Conservation (phyloP, 2,113 vertebrate genomes). For the Pelmatolapia mariae region DNA sequence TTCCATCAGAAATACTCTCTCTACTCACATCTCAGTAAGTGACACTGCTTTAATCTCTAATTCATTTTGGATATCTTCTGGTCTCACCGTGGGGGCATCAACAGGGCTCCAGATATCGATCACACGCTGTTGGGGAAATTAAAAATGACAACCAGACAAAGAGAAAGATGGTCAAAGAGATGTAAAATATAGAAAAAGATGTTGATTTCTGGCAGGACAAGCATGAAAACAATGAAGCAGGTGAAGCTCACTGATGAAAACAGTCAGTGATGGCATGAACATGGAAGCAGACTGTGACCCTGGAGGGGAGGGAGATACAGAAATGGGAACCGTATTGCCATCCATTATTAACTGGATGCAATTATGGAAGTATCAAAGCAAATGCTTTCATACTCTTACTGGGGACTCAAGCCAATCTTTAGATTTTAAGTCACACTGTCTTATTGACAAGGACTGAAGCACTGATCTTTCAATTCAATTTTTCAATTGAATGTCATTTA, state of each 20-base stretch:
- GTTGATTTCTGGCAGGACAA: not conserved
- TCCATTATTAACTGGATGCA: not conserved
- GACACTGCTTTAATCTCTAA: not conserved
- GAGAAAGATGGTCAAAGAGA: not conserved
- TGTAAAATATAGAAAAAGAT: not conserved
- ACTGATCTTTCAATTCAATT: not conserved
- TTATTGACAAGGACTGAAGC: not conserved
- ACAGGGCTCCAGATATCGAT: not conserved
- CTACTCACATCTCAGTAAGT: not conserved
- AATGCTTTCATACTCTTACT: not conserved
- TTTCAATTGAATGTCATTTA: not conserved
- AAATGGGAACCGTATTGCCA: not conserved
- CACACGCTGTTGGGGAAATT: not conserved
- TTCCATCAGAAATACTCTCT: not conserved
- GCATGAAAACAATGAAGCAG: not conserved
- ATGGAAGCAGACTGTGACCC: not conserved
- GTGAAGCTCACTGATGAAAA: not conserved
- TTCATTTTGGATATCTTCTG: not conserved
- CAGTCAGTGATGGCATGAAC: not conserved
- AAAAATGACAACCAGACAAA: not conserved
- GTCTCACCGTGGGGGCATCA: not conserved
- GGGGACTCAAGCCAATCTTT: not conserved
- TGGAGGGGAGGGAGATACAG: not conserved
- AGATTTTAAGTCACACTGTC: not conserved
- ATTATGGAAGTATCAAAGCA: not conserved